phyloP scores from a whole-genome alignment of 1,140 invertebrate genomes.

The Lethrus apterus region DNA sequence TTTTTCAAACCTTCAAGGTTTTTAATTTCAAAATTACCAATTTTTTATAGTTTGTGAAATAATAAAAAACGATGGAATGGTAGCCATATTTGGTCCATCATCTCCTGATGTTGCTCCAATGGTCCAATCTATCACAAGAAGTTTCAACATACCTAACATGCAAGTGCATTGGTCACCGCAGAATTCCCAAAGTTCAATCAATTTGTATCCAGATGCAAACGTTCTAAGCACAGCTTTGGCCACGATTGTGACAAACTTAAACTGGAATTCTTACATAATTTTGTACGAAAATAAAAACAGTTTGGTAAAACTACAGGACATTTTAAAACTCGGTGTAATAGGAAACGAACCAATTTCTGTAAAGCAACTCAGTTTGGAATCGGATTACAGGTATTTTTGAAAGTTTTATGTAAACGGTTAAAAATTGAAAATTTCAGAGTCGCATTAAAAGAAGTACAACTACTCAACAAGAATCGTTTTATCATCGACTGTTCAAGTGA shows the following conservation, averaged over 20 bases:
- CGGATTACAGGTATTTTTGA: conserved; percentile 53
- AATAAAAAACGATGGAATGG: conserved; percentile 51
- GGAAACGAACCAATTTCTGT: conserved; percentile 50
- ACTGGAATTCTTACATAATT: conserved; percentile 74
- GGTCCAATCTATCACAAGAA: conserved; percentile 61
- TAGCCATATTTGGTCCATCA: conserved; percentile 70
- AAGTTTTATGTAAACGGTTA: conserved; percentile 1
- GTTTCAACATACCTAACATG: conserved; percentile 64
- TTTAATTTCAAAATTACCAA: background rate
- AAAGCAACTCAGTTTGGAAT: conserved; percentile 50
- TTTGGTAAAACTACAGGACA: conserved; percentile 73
- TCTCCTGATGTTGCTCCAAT: conserved; percentile 52
- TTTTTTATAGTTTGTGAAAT: conserved; percentile 47
- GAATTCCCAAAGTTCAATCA: conserved; percentile 44
- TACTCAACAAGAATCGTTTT: conserved; percentile 61
- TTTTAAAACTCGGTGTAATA: conserved; percentile 62
- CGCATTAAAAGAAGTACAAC: conserved; percentile 68
- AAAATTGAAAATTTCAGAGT: conserved; percentile 42
- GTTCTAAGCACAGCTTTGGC: conserved; percentile 62
- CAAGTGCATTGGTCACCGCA: conserved; percentile 50
- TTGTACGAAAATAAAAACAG: conserved; percentile 74
- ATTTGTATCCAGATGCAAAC: conserved; percentile 68
- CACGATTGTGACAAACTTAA: conserved; percentile 62
- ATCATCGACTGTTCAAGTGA: conserved; percentile 69
- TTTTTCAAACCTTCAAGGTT: too few species aligned